Evolutionary conservation across 1,140 invertebrate species (phyloP).

Genomic region (Mizuhopecten yessoensis): DNA sequence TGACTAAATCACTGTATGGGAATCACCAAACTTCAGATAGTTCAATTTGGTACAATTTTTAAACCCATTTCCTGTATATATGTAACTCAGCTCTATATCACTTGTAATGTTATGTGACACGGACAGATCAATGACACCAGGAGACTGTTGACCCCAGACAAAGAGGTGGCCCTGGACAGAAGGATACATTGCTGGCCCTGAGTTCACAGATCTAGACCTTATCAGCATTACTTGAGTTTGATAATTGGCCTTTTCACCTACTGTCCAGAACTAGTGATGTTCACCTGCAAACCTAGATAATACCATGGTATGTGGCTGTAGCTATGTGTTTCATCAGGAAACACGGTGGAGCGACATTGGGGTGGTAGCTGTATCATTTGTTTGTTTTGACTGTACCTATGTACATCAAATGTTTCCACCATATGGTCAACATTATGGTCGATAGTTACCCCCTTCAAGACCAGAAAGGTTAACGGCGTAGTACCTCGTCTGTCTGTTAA

Average conservation of each 20-base stretch:
- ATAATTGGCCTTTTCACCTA: neutral
- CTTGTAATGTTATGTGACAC: too few relatives aligned
- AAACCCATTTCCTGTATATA: too few relatives aligned
- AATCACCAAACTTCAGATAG: too few relatives aligned
- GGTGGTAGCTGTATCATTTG: neutral
- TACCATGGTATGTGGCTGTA: neutral
- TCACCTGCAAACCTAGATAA: neutral
- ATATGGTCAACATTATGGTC: neutral
- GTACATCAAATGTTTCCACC: neutral
- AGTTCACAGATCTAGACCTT: neutral
- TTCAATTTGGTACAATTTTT: too few relatives aligned
- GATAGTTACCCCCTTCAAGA: neutral
- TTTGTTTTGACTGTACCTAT: too few relatives aligned
- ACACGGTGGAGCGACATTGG: neutral
- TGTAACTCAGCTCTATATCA: too few relatives aligned
- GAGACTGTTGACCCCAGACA: too few relatives aligned
- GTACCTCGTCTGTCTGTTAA: too few relatives aligned
- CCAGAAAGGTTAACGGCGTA: neutral
- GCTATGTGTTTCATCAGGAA: neutral
- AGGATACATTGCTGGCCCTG: neutral
- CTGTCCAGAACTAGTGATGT: neutral
- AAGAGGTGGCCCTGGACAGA: neutral
- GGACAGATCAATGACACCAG: neutral
- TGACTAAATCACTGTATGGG: too few relatives aligned
- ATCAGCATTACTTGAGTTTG: neutral